Base-by-base conservation (phyloP, 2,797 vertebrate species). In the Momotus momota region DNA sequence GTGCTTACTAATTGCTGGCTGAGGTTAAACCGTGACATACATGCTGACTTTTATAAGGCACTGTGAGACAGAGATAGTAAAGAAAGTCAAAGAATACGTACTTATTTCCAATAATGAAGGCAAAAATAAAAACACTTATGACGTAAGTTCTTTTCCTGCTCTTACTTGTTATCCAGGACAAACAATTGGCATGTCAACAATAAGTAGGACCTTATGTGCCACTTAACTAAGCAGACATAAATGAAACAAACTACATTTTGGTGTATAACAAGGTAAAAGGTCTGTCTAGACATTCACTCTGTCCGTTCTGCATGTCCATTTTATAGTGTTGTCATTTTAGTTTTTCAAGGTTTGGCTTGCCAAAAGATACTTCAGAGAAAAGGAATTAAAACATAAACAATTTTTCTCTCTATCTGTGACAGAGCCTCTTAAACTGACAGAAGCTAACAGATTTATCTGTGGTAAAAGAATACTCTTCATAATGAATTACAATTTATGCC, bases 301-400 rank as follows among this genome's bases (percentile, higher is more conserved):
- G 49, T 64, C 48, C 41, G 46, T 92, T 64, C 45, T 95, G 40
- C 27, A 38, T 27, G 18, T 75, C 35, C 31, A n/a, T 52, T 25
- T 88, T 82, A 70, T 33, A 41, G 38, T 52, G 6, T 23, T 79
- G 23, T 5, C 7, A 46, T 72, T 73, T 84, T 57, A 40, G 60
- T 46, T 58, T 51, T 23, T 16, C 12, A 78, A 70, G 21, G 7
- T 45, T 67, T 92, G 43, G 2, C 13, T 91, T 87, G 19, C 35
- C 60, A 22, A 22, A 84, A 66, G 41, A 75, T 52, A 88, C 33
- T 82, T 86, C 48, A 33, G 29, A 49, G 29, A 52, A 93, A 74
- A 66, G 14, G 43, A 77, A 89, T 82, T 90, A 85, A 95, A 95
- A 96, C 61, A 82, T n/a, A 93, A 92, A 85, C 14, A 67, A 22